Evolutionary conservation across 92 coral and sea anemone species (phyloP).

Genomic region (Porites divaricata): DNA sequence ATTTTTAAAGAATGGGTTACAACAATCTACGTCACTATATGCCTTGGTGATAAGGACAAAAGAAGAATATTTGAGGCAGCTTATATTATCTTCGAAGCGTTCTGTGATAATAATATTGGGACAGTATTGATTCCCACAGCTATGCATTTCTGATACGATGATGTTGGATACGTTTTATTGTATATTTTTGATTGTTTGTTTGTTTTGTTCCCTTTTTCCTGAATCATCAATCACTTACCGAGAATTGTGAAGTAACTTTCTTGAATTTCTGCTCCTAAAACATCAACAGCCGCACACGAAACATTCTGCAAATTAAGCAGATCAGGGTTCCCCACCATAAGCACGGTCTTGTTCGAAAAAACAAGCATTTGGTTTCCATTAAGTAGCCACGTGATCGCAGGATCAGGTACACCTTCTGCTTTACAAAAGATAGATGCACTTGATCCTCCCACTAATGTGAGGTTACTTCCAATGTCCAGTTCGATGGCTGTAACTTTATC

Average conservation of each 20-base stretch:
- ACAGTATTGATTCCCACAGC: too few species aligned
- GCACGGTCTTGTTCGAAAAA: conserved; percentile 41
- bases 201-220: too few species aligned
- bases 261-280: conserved; percentile 54
- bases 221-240: conserved; percentile 41
- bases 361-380: conserved; percentile 44
- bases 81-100: too few species aligned
- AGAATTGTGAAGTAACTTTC: conserved; percentile 48
- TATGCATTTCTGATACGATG: too few species aligned
- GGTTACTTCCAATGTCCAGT: conserved; percentile 56
- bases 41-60: too few species aligned
- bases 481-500: conserved; percentile 32
- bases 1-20: too few species aligned
- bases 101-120: too few species aligned
- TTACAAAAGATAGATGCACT: conserved; percentile 56
- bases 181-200: too few species aligned
- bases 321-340: conserved; percentile 32
- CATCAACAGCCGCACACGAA: conserved; percentile 57
- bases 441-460: conserved; percentile 55
- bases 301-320: conserved; percentile 40
- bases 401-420: conserved; percentile 76
- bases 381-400: conserved; percentile 70
- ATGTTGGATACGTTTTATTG: too few species aligned
- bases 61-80: too few species aligned
- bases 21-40: not conserved